Evolutionary conservation across 2,113 vertebrate species (phyloP), one percentile per base, ranked within the genome.

Genomic region (Chionis minor): DNA sequence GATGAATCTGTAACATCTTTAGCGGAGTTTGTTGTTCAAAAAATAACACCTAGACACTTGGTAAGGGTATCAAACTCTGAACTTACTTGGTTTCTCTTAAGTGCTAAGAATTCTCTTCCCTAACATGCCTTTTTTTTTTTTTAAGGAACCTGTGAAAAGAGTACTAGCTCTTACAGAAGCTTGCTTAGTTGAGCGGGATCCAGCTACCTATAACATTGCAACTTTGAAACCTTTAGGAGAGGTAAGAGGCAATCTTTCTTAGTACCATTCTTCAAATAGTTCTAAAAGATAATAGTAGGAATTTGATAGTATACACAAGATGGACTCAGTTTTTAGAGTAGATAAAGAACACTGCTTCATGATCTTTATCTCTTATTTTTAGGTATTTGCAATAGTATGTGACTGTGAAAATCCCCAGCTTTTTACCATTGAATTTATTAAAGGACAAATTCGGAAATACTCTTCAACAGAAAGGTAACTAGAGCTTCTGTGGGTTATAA

Each of bases 361-460:
- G 32, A 74, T 72, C 3, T 15, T 77, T 79, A 8, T 54, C 10
- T 82, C n/a, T 66, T 56, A 24, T 56, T 70, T 96, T 83, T 97
- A 99, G 99, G 98, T 99, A 52, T 99, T 99, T 98, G 99, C 99
- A 62, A 98, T 99, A 94, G 99, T 99, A 74, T 99, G 99, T 96
- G 99, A 99, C 88, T 97, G 97, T 79, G 99, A 99, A 97, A 99
- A 99, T 95, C 99, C 99, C 80, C 99, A 99, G 95, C 98, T 99
- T 97, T 99, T 99, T 97, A 99, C 99, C 42, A 98, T 99, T 80
- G 99, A 99, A 91, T 99, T 99, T 97, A 99, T 99, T 97, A 98
- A 99, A 97, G 99, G 99, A 63, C 99, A 99, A 95, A 99, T 99
- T 97, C 98, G 99, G 73, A 99, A 99, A 97, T 99, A 98, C 79